Evolutionary conservation across 2,113 vertebrate species (phyloP).

Genomic region (Misgurnus anguillicaudatus): DNA sequence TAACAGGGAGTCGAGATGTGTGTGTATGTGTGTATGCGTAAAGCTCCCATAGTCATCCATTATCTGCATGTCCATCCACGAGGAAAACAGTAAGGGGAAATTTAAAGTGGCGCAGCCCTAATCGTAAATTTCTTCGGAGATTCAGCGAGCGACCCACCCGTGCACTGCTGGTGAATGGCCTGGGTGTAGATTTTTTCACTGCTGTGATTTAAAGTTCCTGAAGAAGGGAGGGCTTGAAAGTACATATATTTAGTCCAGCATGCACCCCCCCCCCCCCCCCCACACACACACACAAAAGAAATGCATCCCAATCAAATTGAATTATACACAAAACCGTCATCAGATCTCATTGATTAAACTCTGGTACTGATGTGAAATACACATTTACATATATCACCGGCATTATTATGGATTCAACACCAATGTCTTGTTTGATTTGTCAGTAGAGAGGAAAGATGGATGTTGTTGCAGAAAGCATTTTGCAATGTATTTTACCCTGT

Average conservation of each 20-base stretch:
- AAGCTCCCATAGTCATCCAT: slow-evolving; percentile 23
- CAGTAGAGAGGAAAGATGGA: no score
- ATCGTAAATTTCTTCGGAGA: slow-evolving; percentile 41
- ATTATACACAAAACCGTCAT: neutral
- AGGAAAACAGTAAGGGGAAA: neutral
- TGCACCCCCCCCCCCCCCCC: no score
- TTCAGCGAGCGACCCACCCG: neutral
- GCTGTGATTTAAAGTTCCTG: slow-evolving; percentile 38
- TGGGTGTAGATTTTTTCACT: slow-evolving; percentile 26
- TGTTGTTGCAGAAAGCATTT: no score
- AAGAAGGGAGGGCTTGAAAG: neutral
- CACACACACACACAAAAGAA: neutral
- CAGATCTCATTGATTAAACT: no score
- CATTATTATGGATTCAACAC: no score
- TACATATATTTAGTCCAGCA: neutral
- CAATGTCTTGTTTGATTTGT: no score
- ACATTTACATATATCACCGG: no score
- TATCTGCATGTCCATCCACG: slow-evolving; percentile 36
- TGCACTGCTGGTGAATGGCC: neutral
- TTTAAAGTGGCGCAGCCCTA: slow-evolving; percentile 36
- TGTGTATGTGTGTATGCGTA: neutral
- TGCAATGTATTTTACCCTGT: no score
- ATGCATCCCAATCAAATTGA: neutral
- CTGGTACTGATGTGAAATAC: no score
- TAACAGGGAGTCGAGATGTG: neutral